A percentile compares a stretch with the other conserved stretches of the same genome.
phyloP scores from a whole-genome alignment of 2,888 invertebrate species.

The Tridacna gigas region DNA sequence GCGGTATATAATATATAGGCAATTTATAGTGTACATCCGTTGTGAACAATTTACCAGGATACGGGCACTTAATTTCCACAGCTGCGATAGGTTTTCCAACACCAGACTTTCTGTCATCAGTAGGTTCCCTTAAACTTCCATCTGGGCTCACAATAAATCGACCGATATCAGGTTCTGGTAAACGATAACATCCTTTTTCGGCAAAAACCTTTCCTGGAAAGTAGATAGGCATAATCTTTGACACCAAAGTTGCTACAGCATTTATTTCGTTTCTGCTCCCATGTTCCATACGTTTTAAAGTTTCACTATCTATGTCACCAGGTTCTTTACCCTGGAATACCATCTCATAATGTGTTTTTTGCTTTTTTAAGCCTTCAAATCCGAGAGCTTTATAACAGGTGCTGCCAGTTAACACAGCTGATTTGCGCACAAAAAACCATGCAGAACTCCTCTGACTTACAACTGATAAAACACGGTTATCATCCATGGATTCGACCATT shows the following conservation, averaged over 20 bases:
- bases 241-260: constrained; percentile 49
- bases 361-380: constrained; percentile 28
- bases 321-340: constrained; percentile 25
- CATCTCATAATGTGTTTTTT: constrained; percentile 36
- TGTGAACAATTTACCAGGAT: constrained; percentile 40
- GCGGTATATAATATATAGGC: constrained; percentile 46
- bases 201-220: constrained; percentile 30
- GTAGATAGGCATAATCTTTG: constrained; percentile 44
- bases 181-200: constrained; percentile 50
- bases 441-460: constrained; percentile 27
- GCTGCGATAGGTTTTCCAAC: neutral
- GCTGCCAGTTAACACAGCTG: constrained; percentile 33
- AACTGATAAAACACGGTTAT: neutral
- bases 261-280: constrained; percentile 50
- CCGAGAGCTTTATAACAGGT: constrained; percentile 23
- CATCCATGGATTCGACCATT: no score
- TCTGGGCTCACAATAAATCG: constrained; percentile 60
- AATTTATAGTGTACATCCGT: constrained; percentile 36
- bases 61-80: constrained; percentile 58
- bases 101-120: neutral
- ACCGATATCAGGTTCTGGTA: neutral
- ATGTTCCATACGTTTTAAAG: constrained; percentile 33
- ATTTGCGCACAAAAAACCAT: constrained; percentile 32
- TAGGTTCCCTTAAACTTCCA: constrained; percentile 44
- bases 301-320: constrained; percentile 3